A percentile compares a stretch with the other conserved stretches of the same genome.
Evolutionary conservation across 1,140 invertebrate species (phyloP).

Genomic region (Drosophila bipectinata): DNA sequence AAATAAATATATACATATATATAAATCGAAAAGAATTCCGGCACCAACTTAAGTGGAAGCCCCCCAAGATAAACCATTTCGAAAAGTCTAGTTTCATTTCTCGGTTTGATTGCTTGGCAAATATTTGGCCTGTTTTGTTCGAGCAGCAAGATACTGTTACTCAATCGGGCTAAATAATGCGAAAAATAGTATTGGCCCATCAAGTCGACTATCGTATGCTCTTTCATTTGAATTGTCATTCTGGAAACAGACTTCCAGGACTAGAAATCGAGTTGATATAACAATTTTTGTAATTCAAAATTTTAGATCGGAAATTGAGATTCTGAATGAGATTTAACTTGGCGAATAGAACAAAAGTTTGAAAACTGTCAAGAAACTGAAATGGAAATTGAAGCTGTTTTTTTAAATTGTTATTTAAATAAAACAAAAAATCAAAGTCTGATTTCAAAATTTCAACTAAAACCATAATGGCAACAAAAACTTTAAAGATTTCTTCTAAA

Average conservation of each 20-base stretch:
- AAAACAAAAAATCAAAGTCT: not conserved
- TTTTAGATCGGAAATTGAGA: conserved; percentile 41
- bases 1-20: not conserved
- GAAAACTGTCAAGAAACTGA: conserved; percentile 4
- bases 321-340: conserved; percentile 33
- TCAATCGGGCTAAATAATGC: conserved; percentile 52
- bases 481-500: not conserved
- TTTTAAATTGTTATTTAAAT: not conserved
- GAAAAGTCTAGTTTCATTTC: conserved; percentile 75
- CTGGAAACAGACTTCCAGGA: not conserved
- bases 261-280: conserved; percentile 10
- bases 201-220: conserved; percentile 16
- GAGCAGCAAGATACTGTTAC: conserved; percentile 56
- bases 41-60: conserved; percentile 40
- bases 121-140: conserved; percentile 71
- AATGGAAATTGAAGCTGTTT: conserved; percentile 7
- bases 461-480: not conserved
- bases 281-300: conserved; percentile 12
- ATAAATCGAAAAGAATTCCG: conserved; percentile 3
- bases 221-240: conserved; percentile 1
- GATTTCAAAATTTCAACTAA: conserved; percentile 3
- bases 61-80: conserved; percentile 62
- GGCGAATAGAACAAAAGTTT: conserved; percentile 6
- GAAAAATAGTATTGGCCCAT: not conserved
- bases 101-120: conserved; percentile 75